Conservation (phyloP, 1,140 invertebrate genomes). For the Argopecten irradians region DNA sequence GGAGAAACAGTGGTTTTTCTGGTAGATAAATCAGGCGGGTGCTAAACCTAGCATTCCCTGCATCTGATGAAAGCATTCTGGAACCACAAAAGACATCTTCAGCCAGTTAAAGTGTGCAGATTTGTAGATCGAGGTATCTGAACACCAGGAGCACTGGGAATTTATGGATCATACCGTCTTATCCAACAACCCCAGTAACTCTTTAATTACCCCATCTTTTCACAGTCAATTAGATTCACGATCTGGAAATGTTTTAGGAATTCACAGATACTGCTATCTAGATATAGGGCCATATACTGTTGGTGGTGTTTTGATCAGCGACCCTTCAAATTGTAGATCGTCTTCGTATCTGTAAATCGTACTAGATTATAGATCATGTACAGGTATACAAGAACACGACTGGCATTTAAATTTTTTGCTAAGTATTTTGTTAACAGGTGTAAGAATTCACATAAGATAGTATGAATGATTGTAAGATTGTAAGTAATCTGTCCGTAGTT, state of each 20-base stretch:
- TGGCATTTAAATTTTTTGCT: not conserved
- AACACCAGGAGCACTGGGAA: not conserved
- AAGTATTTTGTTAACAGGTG: not conserved
- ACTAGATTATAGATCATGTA: not conserved
- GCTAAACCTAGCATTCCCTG: not conserved
- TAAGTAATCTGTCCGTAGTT: not conserved
- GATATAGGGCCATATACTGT: not conserved
- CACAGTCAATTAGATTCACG: constrained; percentile 6
- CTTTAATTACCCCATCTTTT: constrained; percentile 13
- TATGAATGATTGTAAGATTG: not conserved
- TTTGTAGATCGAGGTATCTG: not conserved
- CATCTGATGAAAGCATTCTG: not conserved
- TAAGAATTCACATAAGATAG: not conserved
- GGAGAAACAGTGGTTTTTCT: not conserved
- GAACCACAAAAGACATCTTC: constrained; percentile 16
- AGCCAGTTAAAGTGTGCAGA: not conserved
- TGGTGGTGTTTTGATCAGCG: not conserved
- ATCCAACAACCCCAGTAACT: not conserved
- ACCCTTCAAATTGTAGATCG: not conserved
- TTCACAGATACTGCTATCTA: not conserved
- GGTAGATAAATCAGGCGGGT: not conserved
- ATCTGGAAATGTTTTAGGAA: constrained; percentile 17
- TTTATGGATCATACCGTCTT: not conserved
- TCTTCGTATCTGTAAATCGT: not conserved
- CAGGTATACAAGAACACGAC: not conserved